Base-by-base conservation (phyloP, 2,113 vertebrate genomes). In the Chiloscyllium plagiosum region DNA sequence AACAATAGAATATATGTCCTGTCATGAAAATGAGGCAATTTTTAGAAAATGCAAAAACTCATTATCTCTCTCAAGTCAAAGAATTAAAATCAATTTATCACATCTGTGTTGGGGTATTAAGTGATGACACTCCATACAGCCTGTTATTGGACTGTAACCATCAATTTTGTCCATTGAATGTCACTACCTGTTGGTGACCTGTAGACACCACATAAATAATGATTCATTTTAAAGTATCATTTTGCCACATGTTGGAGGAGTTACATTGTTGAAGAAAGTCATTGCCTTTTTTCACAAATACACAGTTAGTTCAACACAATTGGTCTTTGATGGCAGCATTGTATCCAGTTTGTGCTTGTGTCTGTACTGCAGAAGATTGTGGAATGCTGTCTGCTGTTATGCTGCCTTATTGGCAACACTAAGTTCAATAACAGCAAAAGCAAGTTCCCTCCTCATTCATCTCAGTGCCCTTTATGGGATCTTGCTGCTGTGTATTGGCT, bases 51-150 rank as follows among this genome's bases (percentile, higher is more conserved):
- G 22, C 86, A 89, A 29, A 89, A 65, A 61, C 87, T 90, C 87
- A 90, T 90, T 90, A 90, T 90, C 87, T 61, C 52, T 61, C 87
- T 90, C 87, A 90, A 90, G 87, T 87, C 87, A 61, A 90, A 26
- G 87, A 52, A 90, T 90, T 90, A 61, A 90, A 47, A 65, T 90
- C 87, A 90, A 90, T 90, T 89, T 90, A 90, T 90, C 52, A 61
- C 13, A 29, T 33, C 87, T 33, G 52, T 26, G 29, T 56, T 33
- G 3, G 12, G 12, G 87, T 90, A 65, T 90, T 90, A 90, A 90
- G 52, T 33, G 87, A 65, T 61, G 52, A 90, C 50, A 33, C 52
- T 61, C 52, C 3, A 13, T 52, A 90, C 87, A 90, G 87, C 13
- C 50, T 61, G 52, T 52, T 33, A 65, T 65, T 90, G 26, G 26